These are phyloP conservation scores for Noctua janthe DNA, from an alignment of 2,888 invertebrate species.

Conservation along the genomic window DNA sequence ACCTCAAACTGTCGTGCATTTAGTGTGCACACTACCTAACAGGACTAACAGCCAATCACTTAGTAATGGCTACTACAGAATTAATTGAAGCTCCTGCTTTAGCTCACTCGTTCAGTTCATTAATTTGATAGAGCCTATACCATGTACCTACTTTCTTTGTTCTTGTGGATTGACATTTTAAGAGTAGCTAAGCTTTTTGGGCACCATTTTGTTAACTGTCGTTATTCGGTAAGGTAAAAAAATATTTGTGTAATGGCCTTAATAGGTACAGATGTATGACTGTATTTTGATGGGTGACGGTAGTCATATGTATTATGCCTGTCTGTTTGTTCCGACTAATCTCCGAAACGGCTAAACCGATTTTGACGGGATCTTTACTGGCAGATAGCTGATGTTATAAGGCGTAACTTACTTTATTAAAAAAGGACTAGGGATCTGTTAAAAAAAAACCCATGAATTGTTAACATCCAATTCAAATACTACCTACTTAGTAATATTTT, in stretches of 20 bases:
- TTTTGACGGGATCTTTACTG: too few relatives aligned
- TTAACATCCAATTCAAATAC: too few relatives aligned
- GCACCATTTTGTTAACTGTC: background rate
- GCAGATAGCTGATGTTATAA: too few relatives aligned
- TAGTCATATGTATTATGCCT: background rate
- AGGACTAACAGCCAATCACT: conserved; percentile 62
- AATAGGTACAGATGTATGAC: background rate
- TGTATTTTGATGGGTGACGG: background rate
- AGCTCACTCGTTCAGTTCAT: conserved; percentile 45
- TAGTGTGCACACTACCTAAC: conserved; percentile 15
- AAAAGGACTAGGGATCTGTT: too few relatives aligned
- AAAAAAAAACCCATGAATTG: too few relatives aligned
- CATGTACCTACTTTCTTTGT: conserved; percentile 17
- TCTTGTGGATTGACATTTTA: background rate
- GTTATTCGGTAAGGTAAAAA: background rate
- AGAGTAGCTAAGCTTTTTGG: background rate
- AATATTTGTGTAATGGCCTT: background rate
- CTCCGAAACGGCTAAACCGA: too few relatives aligned
- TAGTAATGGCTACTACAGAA: conserved; percentile 64
- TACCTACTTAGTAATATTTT: too few relatives aligned
- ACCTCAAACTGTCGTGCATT: too few relatives aligned
- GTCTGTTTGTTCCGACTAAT: too few relatives aligned
- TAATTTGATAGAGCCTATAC: conserved; percentile 44
- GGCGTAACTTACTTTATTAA: too few relatives aligned
- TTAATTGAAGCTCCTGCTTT: conserved; percentile 59